Base-by-base conservation (phyloP, 2,113 vertebrate species). In the Neotragus moschatus region DNA sequence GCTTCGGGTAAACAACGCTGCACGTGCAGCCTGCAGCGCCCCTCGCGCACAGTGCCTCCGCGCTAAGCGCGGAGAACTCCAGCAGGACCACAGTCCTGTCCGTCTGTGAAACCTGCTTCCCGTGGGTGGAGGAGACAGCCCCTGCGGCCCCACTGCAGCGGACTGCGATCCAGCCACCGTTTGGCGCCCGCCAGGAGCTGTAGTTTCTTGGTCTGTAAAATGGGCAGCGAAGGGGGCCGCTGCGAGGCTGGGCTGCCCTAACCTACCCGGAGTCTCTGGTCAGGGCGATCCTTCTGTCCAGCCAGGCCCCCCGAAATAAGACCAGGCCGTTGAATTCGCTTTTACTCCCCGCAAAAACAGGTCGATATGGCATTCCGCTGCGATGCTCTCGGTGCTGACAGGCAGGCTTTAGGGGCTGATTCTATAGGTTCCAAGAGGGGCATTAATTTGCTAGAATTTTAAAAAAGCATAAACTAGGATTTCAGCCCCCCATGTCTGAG, bases 251-350 rank as follows among this genome's bases (percentile, higher is more conserved):
- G 30, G 15, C 70, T 45, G 56, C 26, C 23, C 28, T 0, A 10
- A 36, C 15, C 2, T 0, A 53, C 17, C 9, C n/a, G 1, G 19
- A 47, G 84, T n/a, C 55, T 28, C 55, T 1, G 23, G 12, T 26
- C 3, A 0, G 6, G n/a, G 1, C 15, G 0, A 43, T 36, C 61
- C 13, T 80, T 60, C n/a, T 1, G 0, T 26, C 17, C 39, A 39
- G 6, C 70, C 36, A 75, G 23, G 23, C 39, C 6, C 70, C 23
- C 12, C 36, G 70, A 75, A 75, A 43, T 43, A 75, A 43, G 3
- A 43, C 12, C 56, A n/a, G 56, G 8, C 21, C 16, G 17, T 21
- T 4, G 79, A 28, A 90, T 86, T 86, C 2, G 1, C 33, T 21
- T 88, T 88, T 53, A 61, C 33, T 23, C 6, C 6, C 63, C 2